A percentile compares a stretch with the other conserved stretches of the same genome.
These are phyloP conservation scores for Drosophila histrio DNA, from an alignment of 2,888 invertebrate species.

Conservation along the genomic window DNA sequence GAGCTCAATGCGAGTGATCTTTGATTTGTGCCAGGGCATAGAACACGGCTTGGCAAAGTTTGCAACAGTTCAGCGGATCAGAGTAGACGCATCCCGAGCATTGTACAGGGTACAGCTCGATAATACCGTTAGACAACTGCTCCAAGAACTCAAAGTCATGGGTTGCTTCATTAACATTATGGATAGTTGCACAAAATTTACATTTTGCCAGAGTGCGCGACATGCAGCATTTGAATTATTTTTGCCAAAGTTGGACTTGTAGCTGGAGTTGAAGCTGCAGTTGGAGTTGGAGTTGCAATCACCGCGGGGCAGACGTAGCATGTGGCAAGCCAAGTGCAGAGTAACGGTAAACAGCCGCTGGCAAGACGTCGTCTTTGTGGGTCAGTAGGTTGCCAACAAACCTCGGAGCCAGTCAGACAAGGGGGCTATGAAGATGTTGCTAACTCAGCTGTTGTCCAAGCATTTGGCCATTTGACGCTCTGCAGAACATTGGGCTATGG, in stretches of 20 bases:
- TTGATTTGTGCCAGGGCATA: slow-evolving; percentile 49
- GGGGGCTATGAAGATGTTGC: slow-evolving; percentile 40
- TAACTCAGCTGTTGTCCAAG: slow-evolving; percentile 2
- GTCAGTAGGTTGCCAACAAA: slow-evolving; percentile 69
- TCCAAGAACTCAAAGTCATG: slow-evolving; percentile 15
- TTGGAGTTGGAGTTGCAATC: slow-evolving; percentile 17
- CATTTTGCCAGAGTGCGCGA: slow-evolving; percentile 45
- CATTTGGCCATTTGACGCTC: slow-evolving; percentile 37
- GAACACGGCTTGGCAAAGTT: slow-evolving; percentile 14
- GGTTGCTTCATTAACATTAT: slow-evolving; percentile 74
- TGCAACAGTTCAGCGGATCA: not conserved
- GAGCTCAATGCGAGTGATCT: slow-evolving; percentile 42
- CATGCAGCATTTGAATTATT: slow-evolving; percentile 48
- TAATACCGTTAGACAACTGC: slow-evolving; percentile 42
- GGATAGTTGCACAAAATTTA: slow-evolving; percentile 54
- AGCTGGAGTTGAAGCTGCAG: slow-evolving; percentile 7
- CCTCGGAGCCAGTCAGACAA: not conserved
- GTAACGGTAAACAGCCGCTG: slow-evolving; percentile 68
- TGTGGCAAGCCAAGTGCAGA: slow-evolving; percentile 54
- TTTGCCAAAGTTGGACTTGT: slow-evolving; percentile 38
- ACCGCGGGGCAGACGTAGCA: slow-evolving; percentile 32
- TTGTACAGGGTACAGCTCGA: not conserved
- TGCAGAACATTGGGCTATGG: slow-evolving; percentile 12
- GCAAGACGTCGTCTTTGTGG: slow-evolving; percentile 56
- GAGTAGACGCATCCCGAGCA: slow-evolving; percentile 21